Conservation (phyloP, 1,140 invertebrate genomes). For the Dendroctonus ponderosae region DNA sequence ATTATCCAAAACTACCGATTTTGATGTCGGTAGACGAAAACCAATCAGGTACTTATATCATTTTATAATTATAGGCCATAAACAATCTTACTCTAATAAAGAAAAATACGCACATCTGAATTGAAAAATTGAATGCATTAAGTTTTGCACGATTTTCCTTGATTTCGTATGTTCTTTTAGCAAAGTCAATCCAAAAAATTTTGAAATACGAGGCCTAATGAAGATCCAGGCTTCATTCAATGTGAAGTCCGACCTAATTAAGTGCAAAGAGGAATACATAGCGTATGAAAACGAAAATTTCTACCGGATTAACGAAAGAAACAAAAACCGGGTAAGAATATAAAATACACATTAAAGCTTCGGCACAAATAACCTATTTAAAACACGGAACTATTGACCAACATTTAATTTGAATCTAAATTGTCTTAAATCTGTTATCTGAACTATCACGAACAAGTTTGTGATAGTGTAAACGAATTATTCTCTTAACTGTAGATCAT, state of each 20-base stretch:
- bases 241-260: background rate
- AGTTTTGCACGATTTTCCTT: too few relatives aligned
- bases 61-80: too few relatives aligned
- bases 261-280: constrained; percentile 25
- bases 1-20: constrained; percentile 33
- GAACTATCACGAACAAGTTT: too few relatives aligned
- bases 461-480: too few relatives aligned
- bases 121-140: too few relatives aligned
- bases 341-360: background rate
- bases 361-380: too few relatives aligned
- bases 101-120: too few relatives aligned
- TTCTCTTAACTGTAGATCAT: too few relatives aligned
- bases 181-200: constrained; percentile 19
- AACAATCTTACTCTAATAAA: too few relatives aligned
- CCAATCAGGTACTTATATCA: background rate
- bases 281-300: constrained; percentile 31
- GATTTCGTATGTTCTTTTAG: background rate
- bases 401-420: too few relatives aligned
- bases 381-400: too few relatives aligned
- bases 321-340: constrained; percentile 8
- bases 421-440: too few relatives aligned
- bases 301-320: constrained; percentile 26
- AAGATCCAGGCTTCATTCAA: constrained; percentile 8
- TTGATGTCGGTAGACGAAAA: constrained; percentile 22
- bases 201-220: constrained; percentile 24